These are phyloP conservation scores for Clostera curtula DNA, from an alignment of 2,888 invertebrate genomes.

Conservation along the genomic window DNA sequence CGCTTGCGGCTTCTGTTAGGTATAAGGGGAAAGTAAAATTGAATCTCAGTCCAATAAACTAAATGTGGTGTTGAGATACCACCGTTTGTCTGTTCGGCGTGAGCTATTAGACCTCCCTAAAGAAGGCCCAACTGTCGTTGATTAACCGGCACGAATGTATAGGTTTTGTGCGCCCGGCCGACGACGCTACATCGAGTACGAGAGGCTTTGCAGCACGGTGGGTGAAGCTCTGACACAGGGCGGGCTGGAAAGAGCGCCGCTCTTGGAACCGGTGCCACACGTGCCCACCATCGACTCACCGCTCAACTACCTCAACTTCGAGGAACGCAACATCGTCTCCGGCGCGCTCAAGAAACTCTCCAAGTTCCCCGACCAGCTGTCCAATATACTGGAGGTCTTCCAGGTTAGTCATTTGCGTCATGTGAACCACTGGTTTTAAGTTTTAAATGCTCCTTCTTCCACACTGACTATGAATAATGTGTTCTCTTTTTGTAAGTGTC, in stretches of 20 bases:
- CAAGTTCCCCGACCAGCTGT: slow-evolving; percentile 77
- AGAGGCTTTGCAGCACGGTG: slow-evolving; percentile 78
- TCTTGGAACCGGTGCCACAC: slow-evolving; percentile 80
- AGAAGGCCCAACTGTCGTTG: too few species aligned
- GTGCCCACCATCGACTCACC: slow-evolving; percentile 79
- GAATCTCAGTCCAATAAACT: too few species aligned
- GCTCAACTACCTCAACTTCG: slow-evolving; percentile 80
- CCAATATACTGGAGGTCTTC: slow-evolving; percentile 81
- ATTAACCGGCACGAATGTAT: too few species aligned
- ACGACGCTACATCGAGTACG: slow-evolving; percentile 77
- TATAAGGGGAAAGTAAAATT: too few species aligned
- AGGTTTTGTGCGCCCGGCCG: slow-evolving; percentile 80
- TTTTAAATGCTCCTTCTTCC: too few species aligned
- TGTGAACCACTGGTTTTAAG: too few species aligned
- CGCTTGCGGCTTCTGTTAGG: too few species aligned
- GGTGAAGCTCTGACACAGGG: slow-evolving; percentile 82
- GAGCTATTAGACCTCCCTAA: too few species aligned
- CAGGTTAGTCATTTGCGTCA: slow-evolving; percentile 46
- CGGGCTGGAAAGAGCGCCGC: slow-evolving; percentile 79
- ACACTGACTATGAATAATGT: too few species aligned
- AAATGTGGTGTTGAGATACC: too few species aligned
- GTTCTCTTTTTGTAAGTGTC: too few species aligned
- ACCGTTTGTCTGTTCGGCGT: too few species aligned
- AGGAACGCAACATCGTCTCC: slow-evolving; percentile 78
- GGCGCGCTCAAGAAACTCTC: slow-evolving; percentile 81